Evolutionary conservation across 2,888 invertebrate species (phyloP), one percentile per base, ranked within the genome.

Genomic region (Pherbina coryleti): DNA sequence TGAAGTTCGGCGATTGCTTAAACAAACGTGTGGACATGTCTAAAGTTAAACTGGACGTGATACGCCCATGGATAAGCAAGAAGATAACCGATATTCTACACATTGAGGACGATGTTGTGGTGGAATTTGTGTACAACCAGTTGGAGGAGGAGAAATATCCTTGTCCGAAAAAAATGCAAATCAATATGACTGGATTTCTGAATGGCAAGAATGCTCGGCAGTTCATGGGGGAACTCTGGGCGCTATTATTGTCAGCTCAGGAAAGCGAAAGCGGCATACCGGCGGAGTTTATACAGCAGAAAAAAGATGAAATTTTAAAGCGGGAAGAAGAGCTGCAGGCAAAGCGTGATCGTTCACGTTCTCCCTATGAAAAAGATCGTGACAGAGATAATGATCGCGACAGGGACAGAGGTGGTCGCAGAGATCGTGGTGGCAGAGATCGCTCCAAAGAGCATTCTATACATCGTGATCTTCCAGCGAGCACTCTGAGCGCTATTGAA

Each of bases 51-150:
- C 91, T 99, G 86, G 98, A 99, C 88, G 97, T 97, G 64, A 92
- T 99, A 86, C 98, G 99, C 88, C 99, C 99, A 82, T 99, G 99
- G 99, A 99, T 99, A 87, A 96, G 98, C 37, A 95, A 96, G 88
- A 96, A 97, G 90, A 95, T 99, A 79, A 98, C 98, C 3, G 97
- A 98, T 88, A 94, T 99, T 79, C 92, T 99, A 75, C 97, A 97
- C 85, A 96, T 98, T 90, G 99, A 99, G 91, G 99, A 99, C 90
- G 99, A 99, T 90, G 99, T 99, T 57, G 95, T 99, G 83, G 96
- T 98, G 82, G 98, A 99, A 90, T 99, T 98, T 92, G 98, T 99
- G 83, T 97, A 98, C 91, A 98, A 98, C 91, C 99, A 99, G 90
- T 92, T 99, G 77, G 99, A 99, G 90, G 93, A 91, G 81, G 95